phyloP scores from a whole-genome alignment of 1,140 invertebrate genomes.

The Hetaerina americana region DNA sequence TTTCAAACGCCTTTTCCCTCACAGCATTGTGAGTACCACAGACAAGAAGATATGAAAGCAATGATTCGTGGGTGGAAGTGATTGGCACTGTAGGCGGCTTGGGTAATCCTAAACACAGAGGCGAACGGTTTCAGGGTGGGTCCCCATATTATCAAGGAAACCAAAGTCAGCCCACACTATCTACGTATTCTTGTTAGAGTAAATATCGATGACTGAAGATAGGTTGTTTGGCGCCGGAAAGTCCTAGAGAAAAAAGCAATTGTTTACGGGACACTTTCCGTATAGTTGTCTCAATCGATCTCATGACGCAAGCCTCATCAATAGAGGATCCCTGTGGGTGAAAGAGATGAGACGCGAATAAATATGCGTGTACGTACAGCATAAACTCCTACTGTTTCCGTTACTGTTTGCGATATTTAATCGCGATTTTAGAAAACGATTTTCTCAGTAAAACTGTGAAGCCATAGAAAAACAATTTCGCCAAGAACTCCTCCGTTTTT shows the following conservation, averaged over 20 bases:
- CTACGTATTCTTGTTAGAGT: not conserved
- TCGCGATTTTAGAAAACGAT: too few species aligned
- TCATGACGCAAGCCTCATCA: not conserved
- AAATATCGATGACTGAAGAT: not conserved
- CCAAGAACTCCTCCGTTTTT: too few species aligned
- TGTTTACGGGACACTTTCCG: not conserved
- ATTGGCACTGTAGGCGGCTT: not conserved
- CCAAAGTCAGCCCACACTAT: too few species aligned
- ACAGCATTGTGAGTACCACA: not conserved
- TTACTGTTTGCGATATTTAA: too few species aligned
- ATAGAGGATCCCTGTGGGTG: too few species aligned
- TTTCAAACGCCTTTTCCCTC: too few species aligned
- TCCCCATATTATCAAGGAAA: too few species aligned
- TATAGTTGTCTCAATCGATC: not conserved
- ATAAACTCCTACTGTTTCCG: too few species aligned
- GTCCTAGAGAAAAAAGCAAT: not conserved
- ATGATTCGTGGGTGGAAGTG: not conserved
- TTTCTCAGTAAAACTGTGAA: too few species aligned
- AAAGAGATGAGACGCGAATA: too few species aligned
- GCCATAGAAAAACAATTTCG: too few species aligned
- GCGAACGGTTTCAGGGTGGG: not conserved
- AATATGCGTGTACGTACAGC: too few species aligned
- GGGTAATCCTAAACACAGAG: not conserved
- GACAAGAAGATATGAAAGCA: not conserved
- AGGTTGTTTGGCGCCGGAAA: not conserved